phyloP scores from a whole-genome alignment of 2,113 vertebrate species.

The Rhineura floridana region DNA sequence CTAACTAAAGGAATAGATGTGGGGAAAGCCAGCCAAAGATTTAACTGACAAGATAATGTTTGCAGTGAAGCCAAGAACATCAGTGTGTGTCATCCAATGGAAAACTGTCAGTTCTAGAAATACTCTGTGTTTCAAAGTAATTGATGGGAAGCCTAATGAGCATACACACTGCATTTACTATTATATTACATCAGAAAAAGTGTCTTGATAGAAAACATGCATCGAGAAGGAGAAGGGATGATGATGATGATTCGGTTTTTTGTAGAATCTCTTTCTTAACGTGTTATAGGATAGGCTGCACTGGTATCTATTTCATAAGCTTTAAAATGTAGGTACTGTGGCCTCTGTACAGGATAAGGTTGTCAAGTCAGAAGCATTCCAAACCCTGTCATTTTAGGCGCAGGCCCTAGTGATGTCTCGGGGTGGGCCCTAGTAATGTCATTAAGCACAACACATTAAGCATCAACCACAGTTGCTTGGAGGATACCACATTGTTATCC shows the following conservation, averaged over 20 bases:
- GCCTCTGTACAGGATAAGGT: background rate
- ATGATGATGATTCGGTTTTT: background rate
- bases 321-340: background rate
- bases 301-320: background rate
- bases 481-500: too few relatives aligned
- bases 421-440: too few relatives aligned
- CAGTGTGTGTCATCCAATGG: background rate
- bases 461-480: too few relatives aligned
- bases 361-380: too few relatives aligned
- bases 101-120: background rate
- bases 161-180: background rate
- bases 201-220: background rate
- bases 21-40: slow-evolving; percentile 27
- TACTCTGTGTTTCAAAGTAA: slow-evolving; percentile 8
- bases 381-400: too few relatives aligned
- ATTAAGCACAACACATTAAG: too few relatives aligned
- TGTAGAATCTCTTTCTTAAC: background rate
- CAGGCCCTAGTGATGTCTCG: too few relatives aligned
- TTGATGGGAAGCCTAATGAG: background rate
- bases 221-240: background rate
- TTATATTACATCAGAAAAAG: background rate
- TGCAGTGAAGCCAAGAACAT: slow-evolving; percentile 22
- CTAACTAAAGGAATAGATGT: slow-evolving; percentile 37
- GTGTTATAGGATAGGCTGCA: background rate
- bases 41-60: background rate